A percentile compares a stretch with the other conserved stretches of the same genome.
These are phyloP conservation scores for Apogon hyalosoma DNA, from an alignment of 2,797 vertebrate species.

Conservation along the genomic window DNA sequence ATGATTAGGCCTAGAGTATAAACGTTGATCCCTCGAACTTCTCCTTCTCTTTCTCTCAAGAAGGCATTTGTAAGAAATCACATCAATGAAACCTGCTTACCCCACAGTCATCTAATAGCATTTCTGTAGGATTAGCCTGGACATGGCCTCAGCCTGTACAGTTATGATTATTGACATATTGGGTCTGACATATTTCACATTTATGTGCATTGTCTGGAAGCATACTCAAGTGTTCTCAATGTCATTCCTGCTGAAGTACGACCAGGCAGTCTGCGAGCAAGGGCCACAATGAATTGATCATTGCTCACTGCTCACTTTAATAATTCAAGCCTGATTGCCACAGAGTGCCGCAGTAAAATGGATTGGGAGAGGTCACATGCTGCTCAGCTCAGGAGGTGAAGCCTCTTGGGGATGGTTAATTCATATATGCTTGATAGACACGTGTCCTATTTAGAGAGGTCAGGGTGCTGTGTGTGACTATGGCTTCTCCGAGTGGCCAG, in stretches of 20 bases:
- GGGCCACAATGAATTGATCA: conserved; percentile 85
- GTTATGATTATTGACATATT: conserved; percentile 85
- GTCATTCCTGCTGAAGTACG: conserved; percentile 82
- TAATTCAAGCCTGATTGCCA: conserved; percentile 88
- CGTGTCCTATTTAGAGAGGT: conserved; percentile 91
- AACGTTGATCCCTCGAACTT: conserved; percentile 35
- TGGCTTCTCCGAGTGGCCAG: conserved; percentile 66
- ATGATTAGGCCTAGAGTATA: conserved; percentile 10
- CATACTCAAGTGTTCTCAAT: conserved; percentile 83
- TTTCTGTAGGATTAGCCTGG: conserved; percentile 76
- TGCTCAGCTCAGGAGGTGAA: conserved; percentile 88
- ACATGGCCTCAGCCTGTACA: conserved; percentile 79
- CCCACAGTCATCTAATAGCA: conserved; percentile 63
- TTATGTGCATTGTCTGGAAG: conserved; percentile 85
- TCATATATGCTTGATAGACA: conserved; percentile 94
- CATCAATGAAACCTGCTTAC: conserved; percentile 47
- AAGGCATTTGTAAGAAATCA: conserved; percentile 44
- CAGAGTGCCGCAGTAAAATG: conserved; percentile 86
- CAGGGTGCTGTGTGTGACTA: conserved; percentile 77
- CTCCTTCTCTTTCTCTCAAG: conserved; percentile 31
- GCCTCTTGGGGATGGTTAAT: conserved; percentile 92
- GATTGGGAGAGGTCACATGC: conserved; percentile 87
- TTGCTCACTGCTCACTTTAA: conserved; percentile 86
- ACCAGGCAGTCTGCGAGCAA: conserved; percentile 65
- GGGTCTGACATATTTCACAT: conserved; percentile 83